phyloP scores from a whole-genome alignment of 2,113 vertebrate genomes.

The Pavo muticus region DNA sequence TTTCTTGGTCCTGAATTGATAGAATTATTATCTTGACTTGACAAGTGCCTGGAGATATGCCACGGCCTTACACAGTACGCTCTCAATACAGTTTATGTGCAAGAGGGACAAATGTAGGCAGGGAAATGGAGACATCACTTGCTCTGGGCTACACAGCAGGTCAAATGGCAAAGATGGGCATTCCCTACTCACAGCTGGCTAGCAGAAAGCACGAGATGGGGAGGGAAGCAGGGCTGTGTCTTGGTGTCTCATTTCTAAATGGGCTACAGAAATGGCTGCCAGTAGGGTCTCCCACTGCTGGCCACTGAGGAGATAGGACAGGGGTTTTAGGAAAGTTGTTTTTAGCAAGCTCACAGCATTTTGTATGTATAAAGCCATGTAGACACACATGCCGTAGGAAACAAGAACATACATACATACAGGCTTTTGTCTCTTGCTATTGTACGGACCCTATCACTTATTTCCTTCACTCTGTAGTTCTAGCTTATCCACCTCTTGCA shows the following conservation, averaged over 20 bases:
- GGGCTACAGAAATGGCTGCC: neutral
- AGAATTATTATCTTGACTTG: neutral
- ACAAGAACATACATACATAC: fast-evolving
- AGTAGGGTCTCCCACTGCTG: neutral
- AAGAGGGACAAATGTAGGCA: neutral
- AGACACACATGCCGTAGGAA: neutral
- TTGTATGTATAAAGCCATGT: neutral
- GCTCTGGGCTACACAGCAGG: neutral
- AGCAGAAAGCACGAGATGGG: neutral
- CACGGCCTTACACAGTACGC: neutral
- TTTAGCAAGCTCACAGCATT: neutral
- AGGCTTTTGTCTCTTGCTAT: neutral
- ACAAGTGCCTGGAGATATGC: neutral
- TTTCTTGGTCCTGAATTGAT: neutral
- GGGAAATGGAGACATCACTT: fast-evolving
- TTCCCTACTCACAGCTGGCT: fast-evolving
- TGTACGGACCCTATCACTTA: neutral
- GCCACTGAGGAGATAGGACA: neutral
- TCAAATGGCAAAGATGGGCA: neutral
- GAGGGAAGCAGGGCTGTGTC: neutral
- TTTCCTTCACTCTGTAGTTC: neutral
- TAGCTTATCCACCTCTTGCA: neutral
- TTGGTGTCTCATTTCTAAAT: neutral
- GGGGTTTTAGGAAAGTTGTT: neutral
- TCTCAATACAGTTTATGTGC: neutral